Conservation (phyloP, 2,113 vertebrate genomes). For the Montifringilla adamsi region DNA sequence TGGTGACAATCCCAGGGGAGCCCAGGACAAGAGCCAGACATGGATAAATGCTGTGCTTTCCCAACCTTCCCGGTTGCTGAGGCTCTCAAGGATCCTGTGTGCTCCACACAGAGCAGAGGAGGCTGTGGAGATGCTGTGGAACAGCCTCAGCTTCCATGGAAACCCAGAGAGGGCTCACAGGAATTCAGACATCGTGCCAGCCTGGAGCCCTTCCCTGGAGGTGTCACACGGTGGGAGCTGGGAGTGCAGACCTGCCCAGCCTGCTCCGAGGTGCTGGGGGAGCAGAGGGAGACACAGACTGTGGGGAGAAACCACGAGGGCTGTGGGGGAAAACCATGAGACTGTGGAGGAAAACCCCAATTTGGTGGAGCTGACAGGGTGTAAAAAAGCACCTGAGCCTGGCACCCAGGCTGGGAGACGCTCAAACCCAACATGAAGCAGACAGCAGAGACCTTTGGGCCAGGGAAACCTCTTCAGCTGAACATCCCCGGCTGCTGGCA, state of each 20-base stretch:
- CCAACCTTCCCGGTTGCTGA: rapidly evolving
- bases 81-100: rapidly evolving
- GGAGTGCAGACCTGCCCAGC: not conserved
- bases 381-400: not conserved
- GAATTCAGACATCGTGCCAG: not conserved
- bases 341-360: not conserved
- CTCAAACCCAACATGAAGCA: not conserved
- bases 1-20: not conserved
- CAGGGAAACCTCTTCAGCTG: not conserved
- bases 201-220: not conserved
- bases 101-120: not conserved
- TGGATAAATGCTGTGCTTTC: not conserved
- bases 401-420: rapidly evolving
- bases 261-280: not conserved
- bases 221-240: not conserved
- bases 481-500: rapidly evolving
- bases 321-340: rapidly evolving
- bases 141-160: not conserved
- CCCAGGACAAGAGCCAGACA: not conserved
- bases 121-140: not conserved
- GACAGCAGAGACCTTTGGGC: not conserved
- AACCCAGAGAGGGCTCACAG: not conserved
- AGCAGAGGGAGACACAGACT: rapidly evolving
- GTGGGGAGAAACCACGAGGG: not conserved
- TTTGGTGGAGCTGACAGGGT: not conserved